Evolutionary conservation across 1,140 invertebrate species (phyloP), one percentile per base, ranked within the genome.

Genomic region (Colletes latitarsis): DNA sequence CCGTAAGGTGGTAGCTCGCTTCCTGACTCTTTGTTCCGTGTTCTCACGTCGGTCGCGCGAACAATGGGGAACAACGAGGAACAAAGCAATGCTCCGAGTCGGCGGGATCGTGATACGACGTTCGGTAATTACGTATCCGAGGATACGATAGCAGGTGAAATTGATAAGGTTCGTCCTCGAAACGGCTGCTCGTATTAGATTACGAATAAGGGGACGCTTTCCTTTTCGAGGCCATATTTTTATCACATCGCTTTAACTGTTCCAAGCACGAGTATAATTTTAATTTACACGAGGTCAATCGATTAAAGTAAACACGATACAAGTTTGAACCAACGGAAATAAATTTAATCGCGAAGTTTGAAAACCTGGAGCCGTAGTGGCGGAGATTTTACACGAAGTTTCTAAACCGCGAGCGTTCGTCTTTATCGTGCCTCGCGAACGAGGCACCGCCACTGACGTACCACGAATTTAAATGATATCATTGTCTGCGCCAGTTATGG

Each of bases 391-490:
- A 39, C 19, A 69, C 58, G 55, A 58, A 58, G 8, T 69, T 46
- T 55, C 21, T 4, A 46, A 68, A 68, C 41, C 21, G 10, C 55
- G 14, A 67, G 17, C 39, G 14, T 39, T 66, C 39, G 19, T 17
- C 15, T 52, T 41, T 49, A n/a, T 41, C 10, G 41, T 57, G 12
- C 1, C 17, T 10, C n/a, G 46, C 17, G 46, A 14, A 49, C 30
- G 67, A 15, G 39, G 58, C 52, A 78, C 6, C 58, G 15, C 14
- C 14, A 9, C 10, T 9, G n/a, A 72, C 19, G 46, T 53, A 52
- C n/a, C 14, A n/a, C 14, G n/a, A 78, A 72, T 78, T 62, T 15
- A 41, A 72, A 63, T 60, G 46, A 53, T 49, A 71, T 72, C 55
- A 21, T 57, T 70, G 43, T 30, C 49, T 49, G 41, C 41, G 53